phyloP scores from a whole-genome alignment of 2,888 invertebrate genomes.

The Argyra leucocephala region DNA sequence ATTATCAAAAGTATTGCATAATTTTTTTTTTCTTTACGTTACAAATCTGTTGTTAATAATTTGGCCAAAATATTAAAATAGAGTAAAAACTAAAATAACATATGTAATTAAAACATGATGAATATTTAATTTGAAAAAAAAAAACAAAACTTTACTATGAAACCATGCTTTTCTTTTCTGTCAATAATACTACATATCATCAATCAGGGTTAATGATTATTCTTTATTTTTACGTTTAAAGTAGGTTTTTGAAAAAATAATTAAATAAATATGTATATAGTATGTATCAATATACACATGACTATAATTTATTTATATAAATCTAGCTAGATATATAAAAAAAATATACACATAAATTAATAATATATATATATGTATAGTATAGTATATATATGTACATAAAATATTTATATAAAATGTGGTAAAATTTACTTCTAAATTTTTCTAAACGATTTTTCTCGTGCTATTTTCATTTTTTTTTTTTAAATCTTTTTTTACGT shows the following conservation, averaged over 20 bases:
- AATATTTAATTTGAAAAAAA: neutral
- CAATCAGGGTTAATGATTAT: neutral
- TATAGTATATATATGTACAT: too few species aligned
- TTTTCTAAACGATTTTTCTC: too few species aligned
- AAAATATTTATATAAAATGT: too few species aligned
- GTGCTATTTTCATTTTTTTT: too few species aligned
- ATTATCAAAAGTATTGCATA: neutral
- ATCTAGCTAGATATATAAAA: too few species aligned
- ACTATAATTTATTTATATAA: too few species aligned
- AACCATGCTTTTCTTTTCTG: neutral
- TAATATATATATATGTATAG: too few species aligned
- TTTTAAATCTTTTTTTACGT: too few species aligned
- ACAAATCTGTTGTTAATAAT: neutral
- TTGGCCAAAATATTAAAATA: neutral
- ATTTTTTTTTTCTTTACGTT: neutral
- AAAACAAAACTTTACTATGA: neutral
- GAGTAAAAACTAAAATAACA: neutral
- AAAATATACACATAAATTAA: too few species aligned
- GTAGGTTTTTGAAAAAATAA: neutral
- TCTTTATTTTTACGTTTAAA: neutral
- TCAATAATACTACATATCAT: neutral
- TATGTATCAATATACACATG: too few species aligned
- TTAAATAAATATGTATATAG: neutral
- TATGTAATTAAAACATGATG: neutral
- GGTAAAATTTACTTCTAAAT: too few species aligned